A percentile compares a stretch with the other conserved stretches of the same genome.
phyloP scores from a whole-genome alignment of 2,797 vertebrate genomes.

The Forpus xanthops region DNA sequence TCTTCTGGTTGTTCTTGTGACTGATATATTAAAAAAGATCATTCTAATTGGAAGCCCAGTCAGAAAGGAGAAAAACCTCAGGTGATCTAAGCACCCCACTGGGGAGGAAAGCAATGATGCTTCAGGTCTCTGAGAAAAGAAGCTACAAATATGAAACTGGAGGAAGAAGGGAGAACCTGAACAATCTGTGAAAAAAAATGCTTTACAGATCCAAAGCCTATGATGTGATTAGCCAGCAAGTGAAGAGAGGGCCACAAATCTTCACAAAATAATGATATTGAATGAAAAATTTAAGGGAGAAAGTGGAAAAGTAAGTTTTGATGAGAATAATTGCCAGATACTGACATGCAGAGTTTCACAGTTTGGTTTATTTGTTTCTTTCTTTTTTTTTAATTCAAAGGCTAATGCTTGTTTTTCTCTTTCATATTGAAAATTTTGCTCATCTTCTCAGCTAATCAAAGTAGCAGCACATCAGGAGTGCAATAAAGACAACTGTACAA shows the following conservation, averaged over 20 bases:
- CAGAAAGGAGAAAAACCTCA: neutral
- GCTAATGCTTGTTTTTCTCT: neutral
- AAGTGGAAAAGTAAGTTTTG: neutral
- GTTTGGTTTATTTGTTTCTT: neutral
- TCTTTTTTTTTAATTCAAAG: neutral
- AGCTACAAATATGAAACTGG: neutral
- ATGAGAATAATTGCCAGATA: neutral
- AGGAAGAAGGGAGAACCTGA: neutral
- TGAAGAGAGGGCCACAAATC: neutral
- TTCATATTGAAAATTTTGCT: neutral
- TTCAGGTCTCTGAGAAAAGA: neutral
- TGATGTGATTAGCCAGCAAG: neutral
- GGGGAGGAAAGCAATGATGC: neutral
- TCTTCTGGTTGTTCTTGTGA: neutral
- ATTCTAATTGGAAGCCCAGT: neutral
- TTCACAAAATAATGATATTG: neutral
- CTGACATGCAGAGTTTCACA: neutral
- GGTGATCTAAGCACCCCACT: neutral
- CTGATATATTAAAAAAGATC: neutral
- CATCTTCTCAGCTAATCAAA: neutral
- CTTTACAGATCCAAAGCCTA: neutral
- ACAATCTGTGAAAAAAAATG: neutral
- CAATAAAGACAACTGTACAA: neutral
- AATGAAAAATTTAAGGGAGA: neutral
- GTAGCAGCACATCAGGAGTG: neutral